Conservation (phyloP, 1,140 invertebrate genomes). For the Frieseomelitta varia region DNA sequence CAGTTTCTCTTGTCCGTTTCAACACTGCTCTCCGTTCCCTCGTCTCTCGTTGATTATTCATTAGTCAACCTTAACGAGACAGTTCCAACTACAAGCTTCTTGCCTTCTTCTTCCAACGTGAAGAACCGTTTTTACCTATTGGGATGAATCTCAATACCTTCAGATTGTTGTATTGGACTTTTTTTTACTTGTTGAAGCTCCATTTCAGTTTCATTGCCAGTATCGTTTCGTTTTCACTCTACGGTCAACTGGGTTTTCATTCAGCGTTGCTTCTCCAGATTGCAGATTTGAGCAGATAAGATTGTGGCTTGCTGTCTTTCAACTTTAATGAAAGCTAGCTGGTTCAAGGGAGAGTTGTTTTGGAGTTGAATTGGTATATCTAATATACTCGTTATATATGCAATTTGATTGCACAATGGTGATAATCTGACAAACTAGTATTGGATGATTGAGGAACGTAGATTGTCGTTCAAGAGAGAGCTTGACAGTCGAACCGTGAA, state of each 20-base stretch:
- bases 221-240: neutral
- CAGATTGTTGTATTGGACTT: neutral
- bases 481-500: no score
- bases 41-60: neutral
- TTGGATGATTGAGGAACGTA: no score
- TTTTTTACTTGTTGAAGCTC: neutral
- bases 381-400: no score
- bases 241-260: neutral
- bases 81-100: no score
- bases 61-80: neutral
- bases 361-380: no score
- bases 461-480: no score
- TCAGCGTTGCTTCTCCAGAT: neutral
- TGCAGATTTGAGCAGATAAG: no score
- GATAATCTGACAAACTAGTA: no score
- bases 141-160: neutral
- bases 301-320: no score
- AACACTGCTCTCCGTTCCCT: neutral
- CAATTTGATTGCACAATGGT: no score
- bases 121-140: neutral
- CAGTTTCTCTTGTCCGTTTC: constrained; percentile 35
- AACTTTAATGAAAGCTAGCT: no score
- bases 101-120: neutral
- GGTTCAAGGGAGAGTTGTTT: no score
- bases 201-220: neutral